Percentiles rank a stretch among this genome's conserved stretches.
These are phyloP conservation scores for Dasypogon diadema DNA, from an alignment of 2,888 invertebrate genomes.

Conservation along the genomic window DNA sequence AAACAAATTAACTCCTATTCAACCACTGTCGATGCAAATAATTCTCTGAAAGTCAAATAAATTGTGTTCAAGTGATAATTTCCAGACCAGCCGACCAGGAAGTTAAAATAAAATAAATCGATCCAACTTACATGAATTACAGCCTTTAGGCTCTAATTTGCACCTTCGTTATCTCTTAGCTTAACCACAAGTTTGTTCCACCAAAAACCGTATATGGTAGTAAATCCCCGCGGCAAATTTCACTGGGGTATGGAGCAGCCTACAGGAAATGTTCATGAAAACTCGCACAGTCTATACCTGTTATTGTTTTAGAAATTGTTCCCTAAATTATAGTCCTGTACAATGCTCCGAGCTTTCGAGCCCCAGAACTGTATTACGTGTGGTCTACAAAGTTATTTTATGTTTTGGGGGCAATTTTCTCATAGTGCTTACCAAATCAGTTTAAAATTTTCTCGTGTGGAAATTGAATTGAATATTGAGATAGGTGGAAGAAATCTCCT, in stretches of 20 bases:
- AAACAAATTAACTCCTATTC: too few species aligned
- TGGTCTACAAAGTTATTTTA: slow-evolving; percentile 20
- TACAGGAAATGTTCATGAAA: slow-evolving; percentile 42
- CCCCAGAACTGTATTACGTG: background rate
- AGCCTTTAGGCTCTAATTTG: slow-evolving; percentile 28
- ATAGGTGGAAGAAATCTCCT: too few species aligned
- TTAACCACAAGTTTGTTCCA: slow-evolving; percentile 33
- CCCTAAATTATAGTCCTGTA: slow-evolving; percentile 34
- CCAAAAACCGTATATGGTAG: slow-evolving; percentile 30
- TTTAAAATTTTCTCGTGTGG: slow-evolving; percentile 6
- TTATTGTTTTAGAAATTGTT: slow-evolving; percentile 49
- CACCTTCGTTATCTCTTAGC: slow-evolving; percentile 45
- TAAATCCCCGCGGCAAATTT: slow-evolving; percentile 18
- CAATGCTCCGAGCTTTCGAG: slow-evolving; percentile 6
- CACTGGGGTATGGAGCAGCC: background rate
- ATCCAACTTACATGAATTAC: slow-evolving; percentile 31
- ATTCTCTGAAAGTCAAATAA: slow-evolving; percentile 19
- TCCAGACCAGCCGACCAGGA: background rate
- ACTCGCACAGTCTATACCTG: slow-evolving; percentile 25
- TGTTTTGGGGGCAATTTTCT: slow-evolving; percentile 2
- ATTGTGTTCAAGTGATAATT: slow-evolving; percentile 37
- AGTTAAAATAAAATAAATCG: slow-evolving; percentile 31
- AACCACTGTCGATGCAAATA: background rate
- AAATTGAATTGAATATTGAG: background rate
- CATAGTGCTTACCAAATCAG: background rate